Evolutionary conservation across 2,797 vertebrate species (phyloP).

Genomic region (Emys orbicularis): DNA sequence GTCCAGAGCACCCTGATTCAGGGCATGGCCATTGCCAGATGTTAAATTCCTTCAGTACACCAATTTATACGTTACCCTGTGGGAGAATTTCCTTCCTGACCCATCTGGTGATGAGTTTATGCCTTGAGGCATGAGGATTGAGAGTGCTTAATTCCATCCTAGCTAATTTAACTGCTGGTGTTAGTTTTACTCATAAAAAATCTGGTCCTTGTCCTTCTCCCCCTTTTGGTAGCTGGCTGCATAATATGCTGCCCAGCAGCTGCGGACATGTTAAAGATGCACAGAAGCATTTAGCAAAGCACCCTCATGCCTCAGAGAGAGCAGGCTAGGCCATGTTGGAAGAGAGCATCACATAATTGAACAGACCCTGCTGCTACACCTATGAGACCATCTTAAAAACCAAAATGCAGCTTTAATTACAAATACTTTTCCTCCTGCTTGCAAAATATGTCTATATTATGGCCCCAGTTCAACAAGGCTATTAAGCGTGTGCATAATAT

Average conservation of each 20-base stretch:
- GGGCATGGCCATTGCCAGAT: background rate
- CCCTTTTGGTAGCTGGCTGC: background rate
- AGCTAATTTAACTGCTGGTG: background rate
- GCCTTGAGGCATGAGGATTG: accelerated
- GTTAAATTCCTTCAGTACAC: background rate
- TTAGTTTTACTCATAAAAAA: background rate
- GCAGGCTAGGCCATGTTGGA: background rate
- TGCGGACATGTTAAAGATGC: background rate
- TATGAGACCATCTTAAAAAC: background rate
- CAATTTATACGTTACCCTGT: background rate
- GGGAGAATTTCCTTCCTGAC: background rate
- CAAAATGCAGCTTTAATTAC: background rate
- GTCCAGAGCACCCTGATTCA: accelerated
- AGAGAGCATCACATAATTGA: background rate
- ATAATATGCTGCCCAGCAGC: background rate
- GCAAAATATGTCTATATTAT: background rate
- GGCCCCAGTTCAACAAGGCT: background rate
- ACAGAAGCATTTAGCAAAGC: background rate
- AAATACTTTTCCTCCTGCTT: background rate
- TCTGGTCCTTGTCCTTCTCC: background rate
- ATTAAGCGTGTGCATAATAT: background rate
- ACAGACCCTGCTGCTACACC: background rate
- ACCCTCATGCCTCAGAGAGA: background rate
- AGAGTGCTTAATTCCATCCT: background rate
- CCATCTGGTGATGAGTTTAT: background rate